Percentiles rank a stretch among this genome's conserved stretches.
Evolutionary conservation across 2,888 invertebrate species (phyloP).

Genomic region (Crioceris asparagi): DNA sequence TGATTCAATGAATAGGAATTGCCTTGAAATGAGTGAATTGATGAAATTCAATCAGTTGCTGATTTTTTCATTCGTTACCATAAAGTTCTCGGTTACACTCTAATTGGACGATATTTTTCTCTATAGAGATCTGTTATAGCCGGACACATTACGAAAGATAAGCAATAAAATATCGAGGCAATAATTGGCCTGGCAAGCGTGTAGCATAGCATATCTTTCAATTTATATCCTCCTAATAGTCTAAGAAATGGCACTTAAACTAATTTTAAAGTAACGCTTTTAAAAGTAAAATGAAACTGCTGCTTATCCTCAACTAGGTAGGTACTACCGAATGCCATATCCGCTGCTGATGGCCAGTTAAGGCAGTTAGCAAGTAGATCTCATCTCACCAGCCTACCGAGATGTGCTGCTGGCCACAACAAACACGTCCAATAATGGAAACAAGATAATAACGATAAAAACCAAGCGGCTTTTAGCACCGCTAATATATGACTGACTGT

Average conservation of each 20-base stretch:
- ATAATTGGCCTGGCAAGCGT: too few species aligned
- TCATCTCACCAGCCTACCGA: conserved; percentile 26
- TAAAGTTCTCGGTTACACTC: too few species aligned
- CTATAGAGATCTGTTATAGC: too few species aligned
- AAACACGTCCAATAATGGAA: conserved; percentile 32
- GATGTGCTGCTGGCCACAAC: conserved; percentile 25
- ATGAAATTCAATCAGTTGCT: too few species aligned
- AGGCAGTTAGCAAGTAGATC: conserved; percentile 19
- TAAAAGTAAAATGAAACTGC: conserved; percentile 18
- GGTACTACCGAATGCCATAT: conserved; percentile 11
- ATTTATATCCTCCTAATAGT: conserved; percentile 9
- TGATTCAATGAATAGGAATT: too few species aligned
- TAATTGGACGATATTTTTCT: too few species aligned
- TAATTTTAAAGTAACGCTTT: conserved; percentile 16
- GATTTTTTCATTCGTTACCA: too few species aligned
- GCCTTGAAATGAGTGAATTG: too few species aligned
- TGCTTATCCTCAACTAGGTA: too few species aligned
- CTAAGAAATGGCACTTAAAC: conserved; percentile 15
- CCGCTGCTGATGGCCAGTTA: conserved; percentile 14
- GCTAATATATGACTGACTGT: conserved; percentile 27
- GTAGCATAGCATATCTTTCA: too few species aligned
- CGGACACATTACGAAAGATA: too few species aligned
- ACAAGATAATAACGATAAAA: conserved; percentile 34
- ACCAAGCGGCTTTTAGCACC: conserved; percentile 31
- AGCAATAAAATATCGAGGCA: too few species aligned